Percentiles rank a stretch among this genome's conserved stretches.
phyloP scores from a whole-genome alignment of 2,888 invertebrate genomes.

The Tetrapedia diversipes region DNA sequence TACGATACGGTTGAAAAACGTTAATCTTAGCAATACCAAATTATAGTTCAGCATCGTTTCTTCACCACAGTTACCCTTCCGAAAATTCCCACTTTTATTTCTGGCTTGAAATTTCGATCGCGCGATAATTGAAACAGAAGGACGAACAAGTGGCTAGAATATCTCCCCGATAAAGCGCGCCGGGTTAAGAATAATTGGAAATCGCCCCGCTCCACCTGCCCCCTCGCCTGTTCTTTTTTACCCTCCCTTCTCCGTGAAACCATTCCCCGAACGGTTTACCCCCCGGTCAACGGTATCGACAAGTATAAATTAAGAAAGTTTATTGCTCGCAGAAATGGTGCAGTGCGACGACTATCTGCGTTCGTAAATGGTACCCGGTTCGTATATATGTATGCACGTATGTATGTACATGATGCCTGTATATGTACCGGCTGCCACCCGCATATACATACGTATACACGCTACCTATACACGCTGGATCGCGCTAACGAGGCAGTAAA shows the following conservation, averaged over 20 bases:
- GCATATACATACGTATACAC: not conserved
- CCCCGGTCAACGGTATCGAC: slow-evolving; percentile 54
- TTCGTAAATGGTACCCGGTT: slow-evolving; percentile 43
- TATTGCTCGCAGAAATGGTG: slow-evolving; percentile 56
- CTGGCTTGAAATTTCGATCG: not conserved
- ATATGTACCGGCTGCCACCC: slow-evolving; percentile 4
- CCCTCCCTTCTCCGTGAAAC: not conserved
- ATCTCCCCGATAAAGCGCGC: slow-evolving; percentile 20
- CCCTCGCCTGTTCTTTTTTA: not conserved
- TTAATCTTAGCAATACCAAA: no score
- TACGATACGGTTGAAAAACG: no score
- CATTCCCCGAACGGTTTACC: slow-evolving; percentile 37
- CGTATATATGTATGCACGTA: no score
- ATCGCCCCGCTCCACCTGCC: not conserved
- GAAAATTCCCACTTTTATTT: slow-evolving; percentile 15
- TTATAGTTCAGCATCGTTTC: no score
- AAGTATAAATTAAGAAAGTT: slow-evolving; percentile 63
- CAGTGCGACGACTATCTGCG: slow-evolving; percentile 61
- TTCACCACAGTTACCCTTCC: no score
- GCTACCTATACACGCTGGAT: slow-evolving; percentile 26
- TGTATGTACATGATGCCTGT: no score
- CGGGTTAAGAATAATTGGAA: slow-evolving; percentile 47
- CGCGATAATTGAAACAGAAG: slow-evolving; percentile 22
- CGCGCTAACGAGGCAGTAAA: slow-evolving; percentile 66
- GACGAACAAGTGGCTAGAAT: slow-evolving; percentile 14